phyloP scores from a whole-genome alignment of 2,113 vertebrate genomes.

The Poeciliopsis prolifica region DNA sequence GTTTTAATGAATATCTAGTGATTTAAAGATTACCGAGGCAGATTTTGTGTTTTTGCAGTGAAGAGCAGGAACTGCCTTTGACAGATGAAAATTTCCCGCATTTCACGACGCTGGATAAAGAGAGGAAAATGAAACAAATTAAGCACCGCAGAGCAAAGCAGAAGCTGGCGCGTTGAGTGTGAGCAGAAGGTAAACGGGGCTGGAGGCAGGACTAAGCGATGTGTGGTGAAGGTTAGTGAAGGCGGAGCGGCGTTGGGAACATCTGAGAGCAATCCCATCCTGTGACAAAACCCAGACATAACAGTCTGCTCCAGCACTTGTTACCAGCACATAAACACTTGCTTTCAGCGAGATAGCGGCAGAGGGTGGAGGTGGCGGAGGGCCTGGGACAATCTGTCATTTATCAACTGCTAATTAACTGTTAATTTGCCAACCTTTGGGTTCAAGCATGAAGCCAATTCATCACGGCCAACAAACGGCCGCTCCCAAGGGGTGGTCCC shows the following conservation, averaged over 20 bases:
- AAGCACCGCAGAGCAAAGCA: conserved; percentile 14
- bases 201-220: conserved; percentile 44
- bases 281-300: conserved; percentile 84
- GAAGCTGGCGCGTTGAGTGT: conserved; percentile 14
- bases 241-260: conserved; percentile 43
- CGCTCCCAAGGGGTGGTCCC: conserved; percentile 59
- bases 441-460: conserved; percentile 83
- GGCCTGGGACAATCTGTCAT: conserved; percentile 79
- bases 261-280: conserved; percentile 77
- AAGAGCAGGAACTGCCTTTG: not conserved
- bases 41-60: too few relatives aligned
- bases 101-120: conserved; percentile 29
- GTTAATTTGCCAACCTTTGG: conserved; percentile 83
- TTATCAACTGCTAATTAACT: conserved; percentile 87
- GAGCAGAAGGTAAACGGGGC: conserved; percentile 45
- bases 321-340: conserved; percentile 89
- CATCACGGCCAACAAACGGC: conserved; percentile 77
- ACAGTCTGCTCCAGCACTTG: conserved; percentile 84
- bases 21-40: too few relatives aligned
- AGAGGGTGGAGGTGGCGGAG: conserved; percentile 58
- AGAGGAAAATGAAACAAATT: not conserved
- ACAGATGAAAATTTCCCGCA: not conserved
- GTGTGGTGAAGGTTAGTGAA: conserved; percentile 3
- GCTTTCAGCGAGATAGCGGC: conserved; percentile 72
- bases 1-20: too few relatives aligned